Evolutionary conservation across 2,113 vertebrate genomes (phyloP), one percentile per base, ranked within the genome.

Genomic region (Erythrocercus mccallii): DNA sequence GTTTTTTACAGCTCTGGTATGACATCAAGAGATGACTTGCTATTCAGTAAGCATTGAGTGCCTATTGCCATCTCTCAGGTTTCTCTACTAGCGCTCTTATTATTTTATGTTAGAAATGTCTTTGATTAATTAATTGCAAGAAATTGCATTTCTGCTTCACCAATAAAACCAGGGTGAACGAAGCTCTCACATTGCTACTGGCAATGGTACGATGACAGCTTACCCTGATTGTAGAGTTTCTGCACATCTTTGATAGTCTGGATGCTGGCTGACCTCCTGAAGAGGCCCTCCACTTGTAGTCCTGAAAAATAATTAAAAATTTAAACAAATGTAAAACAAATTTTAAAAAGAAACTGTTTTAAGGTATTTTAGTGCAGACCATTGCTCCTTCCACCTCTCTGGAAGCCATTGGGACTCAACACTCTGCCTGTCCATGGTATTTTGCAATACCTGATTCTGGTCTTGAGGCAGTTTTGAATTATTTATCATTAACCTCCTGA

Each of bases 191-290:
- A 3, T 7, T 53, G 12, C 33, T 28, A 5, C 33, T 42, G 30
- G 51, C 24, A 66, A 25, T 1, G 15, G 25, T 21, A 27, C 4
- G 30, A 56, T 30, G 61, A 81, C 48, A 28, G 35, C 98, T 98
- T 94, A 99, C 99, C 99, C 70, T 98, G 98, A 80, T 98, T 98
- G 81, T 98, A 99, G 69, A 98, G 98, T 54, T 98, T 98, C 98
- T 99, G 98, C 60, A 99, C 87, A 54, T 99, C 98, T 38, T 97
- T 98, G 86, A 99, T 97, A 37, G 97, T 90, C 88, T 98, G 98
- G 66, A 98, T 92, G 5, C 88, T 98, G 91, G 98, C 98, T 2
- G 98, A 99, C 51, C 98, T 98, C 88, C 98, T 98, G 97, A 99
- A 99, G 86, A 99, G 96, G 5, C 98, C 98, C 93, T 99, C 98